These are phyloP conservation scores for Aurelia sp. DNA, from an alignment of 30 jellyfish, hydroid and myxozoan species.

Conservation along the genomic window DNA sequence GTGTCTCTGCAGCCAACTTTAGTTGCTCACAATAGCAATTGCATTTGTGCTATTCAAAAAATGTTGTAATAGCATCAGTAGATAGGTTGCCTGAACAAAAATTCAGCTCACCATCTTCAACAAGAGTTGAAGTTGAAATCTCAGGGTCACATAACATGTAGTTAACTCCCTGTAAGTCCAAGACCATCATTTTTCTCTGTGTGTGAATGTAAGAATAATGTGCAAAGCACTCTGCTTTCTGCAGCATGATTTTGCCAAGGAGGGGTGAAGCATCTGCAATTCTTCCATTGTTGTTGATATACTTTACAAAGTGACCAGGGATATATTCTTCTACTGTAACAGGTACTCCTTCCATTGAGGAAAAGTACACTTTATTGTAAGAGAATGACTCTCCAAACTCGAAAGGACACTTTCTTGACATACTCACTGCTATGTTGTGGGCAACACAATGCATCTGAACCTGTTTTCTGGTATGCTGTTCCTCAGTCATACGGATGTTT, in stretches of 20 bases:
- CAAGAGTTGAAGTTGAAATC: slow-evolving; percentile 16
- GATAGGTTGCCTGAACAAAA: slow-evolving; percentile 41
- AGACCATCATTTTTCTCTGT: slow-evolving; percentile 29
- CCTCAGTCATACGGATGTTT: slow-evolving; percentile 13
- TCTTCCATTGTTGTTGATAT: slow-evolving; percentile 29
- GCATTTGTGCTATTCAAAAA: slow-evolving; percentile 29
- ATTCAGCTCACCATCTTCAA: slow-evolving; percentile 36
- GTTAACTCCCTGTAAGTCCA: slow-evolving; percentile 39
- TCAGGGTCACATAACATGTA: slow-evolving; percentile 36
- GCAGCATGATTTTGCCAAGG: slow-evolving; percentile 4
- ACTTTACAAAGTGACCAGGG: slow-evolving; percentile 29
- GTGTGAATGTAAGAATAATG: slow-evolving; percentile 24
- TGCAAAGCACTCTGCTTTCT: slow-evolving; percentile 28
- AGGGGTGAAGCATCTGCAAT: slow-evolving; percentile 15
- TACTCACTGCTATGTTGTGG: slow-evolving; percentile 9
- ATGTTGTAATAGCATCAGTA: slow-evolving; percentile 9
- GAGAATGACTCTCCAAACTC: slow-evolving; percentile 7
- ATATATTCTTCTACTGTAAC: slow-evolving; percentile 42
- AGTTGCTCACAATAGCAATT: slow-evolving; percentile 7
- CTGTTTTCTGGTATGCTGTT: slow-evolving; percentile 38
- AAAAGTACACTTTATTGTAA: slow-evolving; percentile 26
- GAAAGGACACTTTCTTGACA: slow-evolving; percentile 13
- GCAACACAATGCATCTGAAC: slow-evolving; percentile 51
- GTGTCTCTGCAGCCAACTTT: too few relatives aligned
- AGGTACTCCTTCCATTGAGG: slow-evolving; percentile 25